Conservation (phyloP, 2,113 vertebrate genomes). For the Myanophis thanlyinensis region DNA sequence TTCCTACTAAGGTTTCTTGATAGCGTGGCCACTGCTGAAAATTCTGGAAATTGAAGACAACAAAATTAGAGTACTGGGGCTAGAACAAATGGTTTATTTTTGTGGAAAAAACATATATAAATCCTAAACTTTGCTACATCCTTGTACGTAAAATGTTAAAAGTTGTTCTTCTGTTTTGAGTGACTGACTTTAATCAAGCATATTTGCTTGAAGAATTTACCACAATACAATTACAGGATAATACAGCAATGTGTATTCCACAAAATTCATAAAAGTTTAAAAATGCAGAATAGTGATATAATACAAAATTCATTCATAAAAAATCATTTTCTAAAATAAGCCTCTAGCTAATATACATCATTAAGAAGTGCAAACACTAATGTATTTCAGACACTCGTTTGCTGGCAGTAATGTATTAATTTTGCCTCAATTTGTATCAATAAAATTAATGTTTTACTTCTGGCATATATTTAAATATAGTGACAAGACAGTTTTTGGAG, state of each 20-base stretch:
- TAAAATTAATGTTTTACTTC: not conserved
- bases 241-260: not conserved
- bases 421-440: not conserved
- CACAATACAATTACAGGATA: slow-evolving; percentile 18
- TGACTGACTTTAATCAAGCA: slow-evolving; percentile 9
- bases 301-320: not conserved
- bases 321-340: not conserved
- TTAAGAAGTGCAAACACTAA: not conserved
- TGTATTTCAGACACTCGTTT: slow-evolving; percentile 11
- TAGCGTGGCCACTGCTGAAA: not conserved
- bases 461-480: not conserved
- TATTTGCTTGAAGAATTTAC: slow-evolving; percentile 1
- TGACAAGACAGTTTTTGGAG: not conserved
- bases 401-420: not conserved
- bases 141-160: not conserved
- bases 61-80: not conserved
- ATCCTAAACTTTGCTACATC: not conserved
- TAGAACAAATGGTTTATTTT: not conserved
- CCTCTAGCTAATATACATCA: not conserved
- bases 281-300: not conserved
- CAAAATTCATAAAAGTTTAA: slow-evolving; percentile 24
- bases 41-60: not conserved
- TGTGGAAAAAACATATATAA: not conserved
- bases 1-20: not conserved
- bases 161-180: not conserved